These are phyloP conservation scores for Drosophila cognata DNA, from an alignment of 2,888 invertebrate genomes.

Conservation along the genomic window DNA sequence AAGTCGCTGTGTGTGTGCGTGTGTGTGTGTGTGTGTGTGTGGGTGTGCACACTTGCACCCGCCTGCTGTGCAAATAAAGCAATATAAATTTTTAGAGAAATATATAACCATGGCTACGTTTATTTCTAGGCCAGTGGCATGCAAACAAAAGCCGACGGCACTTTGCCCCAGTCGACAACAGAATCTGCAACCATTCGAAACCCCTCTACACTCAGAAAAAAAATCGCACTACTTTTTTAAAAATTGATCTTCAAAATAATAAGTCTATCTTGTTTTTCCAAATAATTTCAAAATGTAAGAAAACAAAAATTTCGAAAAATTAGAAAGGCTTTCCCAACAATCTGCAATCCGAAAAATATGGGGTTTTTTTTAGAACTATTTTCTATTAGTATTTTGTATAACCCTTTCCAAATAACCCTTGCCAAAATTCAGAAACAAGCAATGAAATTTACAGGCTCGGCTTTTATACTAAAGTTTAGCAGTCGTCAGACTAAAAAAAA, in stretches of 20 bases:
- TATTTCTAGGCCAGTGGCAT: slow-evolving; percentile 77
- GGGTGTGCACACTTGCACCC: slow-evolving; percentile 9
- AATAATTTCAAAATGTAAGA: background rate
- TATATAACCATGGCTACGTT: slow-evolving; percentile 70
- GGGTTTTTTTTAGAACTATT: background rate
- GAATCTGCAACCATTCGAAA: slow-evolving; percentile 17
- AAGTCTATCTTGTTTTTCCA: background rate
- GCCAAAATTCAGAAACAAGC: background rate
- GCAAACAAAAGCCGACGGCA: slow-evolving; percentile 76
- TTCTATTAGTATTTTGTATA: background rate
- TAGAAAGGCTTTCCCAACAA: background rate
- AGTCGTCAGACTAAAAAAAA: background rate
- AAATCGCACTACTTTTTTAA: no score
- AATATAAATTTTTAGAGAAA: slow-evolving; percentile 75
- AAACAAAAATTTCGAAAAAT: background rate
- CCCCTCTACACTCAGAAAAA: background rate
- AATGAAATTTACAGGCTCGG: background rate
- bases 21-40: slow-evolving; percentile 8
- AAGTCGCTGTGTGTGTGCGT: slow-evolving; percentile 7
- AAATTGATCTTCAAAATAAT: background rate
- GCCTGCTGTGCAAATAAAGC: slow-evolving; percentile 66
- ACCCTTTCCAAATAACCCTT: background rate
- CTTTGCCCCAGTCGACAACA: slow-evolving; percentile 61
- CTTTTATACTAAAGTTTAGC: background rate
- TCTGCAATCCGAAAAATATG: background rate